phyloP scores from a whole-genome alignment of 1,140 invertebrate genomes.

The Caenorhabditis inopinata region DNA sequence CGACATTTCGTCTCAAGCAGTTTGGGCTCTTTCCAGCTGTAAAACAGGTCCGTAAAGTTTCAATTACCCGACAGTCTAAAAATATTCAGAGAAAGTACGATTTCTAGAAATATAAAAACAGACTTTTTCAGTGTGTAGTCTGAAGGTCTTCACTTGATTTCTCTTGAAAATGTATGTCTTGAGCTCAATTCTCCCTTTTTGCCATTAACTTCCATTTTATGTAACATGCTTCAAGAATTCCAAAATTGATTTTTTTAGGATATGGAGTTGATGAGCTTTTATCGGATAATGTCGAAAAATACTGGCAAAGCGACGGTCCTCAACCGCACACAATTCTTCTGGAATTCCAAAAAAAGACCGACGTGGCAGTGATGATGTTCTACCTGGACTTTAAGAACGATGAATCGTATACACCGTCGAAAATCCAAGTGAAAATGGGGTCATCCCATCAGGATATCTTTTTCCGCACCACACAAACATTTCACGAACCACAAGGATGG shows the following conservation, averaged over 20 bases:
- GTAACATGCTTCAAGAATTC: too few relatives aligned
- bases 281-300: constrained; percentile 30
- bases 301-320: constrained; percentile 47
- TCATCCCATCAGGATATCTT: constrained; percentile 39
- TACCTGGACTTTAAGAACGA: constrained; percentile 43
- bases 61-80: too few relatives aligned
- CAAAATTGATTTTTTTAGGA: background rate
- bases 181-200: too few relatives aligned
- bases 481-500: constrained; percentile 43
- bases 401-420: constrained; percentile 41
- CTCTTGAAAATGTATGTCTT: background rate
- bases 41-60: too few relatives aligned
- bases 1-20: constrained; percentile 1
- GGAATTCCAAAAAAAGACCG: constrained; percentile 39
- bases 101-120: too few relatives aligned
- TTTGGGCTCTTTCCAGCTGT: constrained; percentile 37
- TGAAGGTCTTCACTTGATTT: too few relatives aligned
- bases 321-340: constrained; percentile 39
- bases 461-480: background rate
- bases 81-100: too few relatives aligned
- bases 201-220: too few relatives aligned
- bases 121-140: too few relatives aligned
- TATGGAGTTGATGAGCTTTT: constrained; percentile 37
- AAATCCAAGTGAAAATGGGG: constrained; percentile 37
- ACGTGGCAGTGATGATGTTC: constrained; percentile 37